Conservation (phyloP, 1,140 invertebrate genomes). For the Lethrus apterus region DNA sequence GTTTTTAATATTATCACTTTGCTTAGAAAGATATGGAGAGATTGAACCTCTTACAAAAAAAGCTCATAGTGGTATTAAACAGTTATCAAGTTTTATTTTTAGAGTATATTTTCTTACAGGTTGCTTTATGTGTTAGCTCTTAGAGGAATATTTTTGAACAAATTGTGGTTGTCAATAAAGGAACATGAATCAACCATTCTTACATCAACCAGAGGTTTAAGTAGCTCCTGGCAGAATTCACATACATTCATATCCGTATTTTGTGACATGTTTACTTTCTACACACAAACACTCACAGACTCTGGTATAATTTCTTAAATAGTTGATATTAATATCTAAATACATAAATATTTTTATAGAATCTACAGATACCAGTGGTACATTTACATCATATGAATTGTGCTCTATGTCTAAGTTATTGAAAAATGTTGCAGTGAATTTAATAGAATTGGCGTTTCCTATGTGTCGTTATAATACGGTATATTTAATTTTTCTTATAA, state of each 20-base stretch:
- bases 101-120: slow-evolving; percentile 42
- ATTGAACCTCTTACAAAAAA: too few species aligned
- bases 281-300: slow-evolving; percentile 39
- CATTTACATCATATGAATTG: slow-evolving; percentile 57
- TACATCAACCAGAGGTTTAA: slow-evolving; percentile 5
- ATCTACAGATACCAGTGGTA: slow-evolving; percentile 46
- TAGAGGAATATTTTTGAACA: slow-evolving; percentile 71
- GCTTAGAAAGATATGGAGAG: too few species aligned
- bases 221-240: slow-evolving; percentile 29
- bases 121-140: slow-evolving; percentile 81
- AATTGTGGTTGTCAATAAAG: slow-evolving; percentile 60
- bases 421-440: slow-evolving; percentile 76
- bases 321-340: background rate
- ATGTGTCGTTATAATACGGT: slow-evolving; percentile 45
- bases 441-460: slow-evolving; percentile 86
- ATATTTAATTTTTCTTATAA: background rate
- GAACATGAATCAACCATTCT: slow-evolving; percentile 15
- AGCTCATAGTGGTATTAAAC: too few species aligned
- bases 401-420: slow-evolving; percentile 60
- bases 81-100: background rate
- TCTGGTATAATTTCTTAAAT: slow-evolving; percentile 22
- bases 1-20: too few species aligned
- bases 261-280: slow-evolving; percentile 40
- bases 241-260: slow-evolving; percentile 38
- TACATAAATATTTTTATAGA: slow-evolving; percentile 25